A percentile compares a stretch with the other conserved stretches of the same genome.
Conservation (phyloP, 2,113 vertebrate genomes). For the Recurvirostra avosetta region DNA sequence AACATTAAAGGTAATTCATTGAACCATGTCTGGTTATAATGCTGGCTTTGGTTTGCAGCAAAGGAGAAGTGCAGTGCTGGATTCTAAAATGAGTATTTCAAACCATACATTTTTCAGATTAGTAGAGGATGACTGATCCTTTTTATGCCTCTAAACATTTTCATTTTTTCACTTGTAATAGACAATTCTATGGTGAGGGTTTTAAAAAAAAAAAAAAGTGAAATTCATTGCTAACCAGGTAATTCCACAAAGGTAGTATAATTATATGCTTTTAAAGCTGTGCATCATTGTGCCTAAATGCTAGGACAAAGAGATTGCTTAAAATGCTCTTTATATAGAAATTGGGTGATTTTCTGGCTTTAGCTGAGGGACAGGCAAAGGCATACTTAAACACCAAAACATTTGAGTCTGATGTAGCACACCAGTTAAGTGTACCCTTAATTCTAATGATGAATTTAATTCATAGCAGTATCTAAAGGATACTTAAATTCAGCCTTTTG, state of each 20-base stretch:
- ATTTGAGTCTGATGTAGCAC: not conserved
- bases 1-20: not conserved
- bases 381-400: not conserved
- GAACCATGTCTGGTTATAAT: not conserved
- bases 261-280: not conserved
- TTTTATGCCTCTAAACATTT: not conserved
- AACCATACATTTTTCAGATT: not conserved
- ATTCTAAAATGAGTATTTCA: not conserved
- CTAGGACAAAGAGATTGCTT: not conserved
- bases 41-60: not conserved
- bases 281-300: not conserved
- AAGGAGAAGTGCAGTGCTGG: not conserved
- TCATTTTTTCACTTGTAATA: not conserved
- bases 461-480: not conserved
- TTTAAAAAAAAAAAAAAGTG: not conserved
- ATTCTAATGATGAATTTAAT: not conserved
- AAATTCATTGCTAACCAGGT: not conserved
- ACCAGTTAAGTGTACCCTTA: not conserved
- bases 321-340: not conserved
- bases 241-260: not conserved
- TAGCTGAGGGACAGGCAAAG: not conserved
- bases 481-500: not conserved
- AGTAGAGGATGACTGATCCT: not conserved
- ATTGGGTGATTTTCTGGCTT: not conserved
- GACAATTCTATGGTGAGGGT: not conserved